A percentile compares a stretch with the other conserved stretches of the same genome.
Evolutionary conservation across 2,888 invertebrate genomes (phyloP).

Genomic region (Hemicrepidius hirtus): DNA sequence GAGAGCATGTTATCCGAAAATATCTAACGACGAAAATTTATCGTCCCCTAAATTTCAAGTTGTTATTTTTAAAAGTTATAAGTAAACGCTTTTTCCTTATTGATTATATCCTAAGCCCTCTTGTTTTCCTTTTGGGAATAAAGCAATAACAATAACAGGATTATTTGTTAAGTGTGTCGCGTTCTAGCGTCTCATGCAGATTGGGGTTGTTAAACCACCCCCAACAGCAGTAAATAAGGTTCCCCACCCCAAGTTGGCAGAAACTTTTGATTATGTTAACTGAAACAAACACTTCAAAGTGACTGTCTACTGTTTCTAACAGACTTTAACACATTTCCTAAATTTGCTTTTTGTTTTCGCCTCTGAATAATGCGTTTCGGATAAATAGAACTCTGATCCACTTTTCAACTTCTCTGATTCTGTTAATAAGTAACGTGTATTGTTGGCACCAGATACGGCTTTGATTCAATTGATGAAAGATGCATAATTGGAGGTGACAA

Average conservation of each 20-base stretch:
- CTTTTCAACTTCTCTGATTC: constrained; percentile 5
- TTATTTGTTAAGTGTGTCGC: constrained; percentile 47
- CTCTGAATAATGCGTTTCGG: constrained; percentile 36
- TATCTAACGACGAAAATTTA: too few relatives aligned
- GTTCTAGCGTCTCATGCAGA: constrained; percentile 58
- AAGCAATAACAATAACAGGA: constrained; percentile 44
- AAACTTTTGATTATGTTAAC: constrained; percentile 67
- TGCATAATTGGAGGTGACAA: background rate
- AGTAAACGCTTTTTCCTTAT: background rate
- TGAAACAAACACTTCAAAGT: constrained; percentile 63
- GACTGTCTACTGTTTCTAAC: constrained; percentile 56
- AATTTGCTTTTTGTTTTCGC: constrained; percentile 46
- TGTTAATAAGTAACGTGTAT: constrained; percentile 19
- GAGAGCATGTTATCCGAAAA: too few relatives aligned
- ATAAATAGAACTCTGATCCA: constrained; percentile 4
- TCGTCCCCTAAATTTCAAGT: too few relatives aligned
- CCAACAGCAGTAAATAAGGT: constrained; percentile 60
- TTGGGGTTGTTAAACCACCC: constrained; percentile 59
- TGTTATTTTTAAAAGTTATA: background rate
- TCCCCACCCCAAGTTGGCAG: constrained; percentile 56
- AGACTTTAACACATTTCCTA: constrained; percentile 57
- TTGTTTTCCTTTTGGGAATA: constrained; percentile 29
- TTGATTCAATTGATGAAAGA: background rate
- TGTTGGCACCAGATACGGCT: constrained; percentile 20
- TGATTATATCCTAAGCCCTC: background rate